phyloP scores from a whole-genome alignment of 2,888 invertebrate species.

The Drosophila nigricruria region DNA sequence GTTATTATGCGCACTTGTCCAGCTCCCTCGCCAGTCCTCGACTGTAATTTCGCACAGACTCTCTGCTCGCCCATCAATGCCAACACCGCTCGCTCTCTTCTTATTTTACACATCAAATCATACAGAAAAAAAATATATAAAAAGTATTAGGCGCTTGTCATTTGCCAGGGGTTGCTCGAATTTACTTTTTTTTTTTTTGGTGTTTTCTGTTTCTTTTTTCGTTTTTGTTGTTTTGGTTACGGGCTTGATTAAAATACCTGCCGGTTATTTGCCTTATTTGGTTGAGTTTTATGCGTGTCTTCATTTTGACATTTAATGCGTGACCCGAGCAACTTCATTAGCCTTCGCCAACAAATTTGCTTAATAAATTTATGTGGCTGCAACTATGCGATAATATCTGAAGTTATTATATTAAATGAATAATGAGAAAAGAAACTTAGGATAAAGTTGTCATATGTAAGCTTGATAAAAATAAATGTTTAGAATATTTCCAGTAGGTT shows the following conservation, averaged over 20 bases:
- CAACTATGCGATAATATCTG: not conserved
- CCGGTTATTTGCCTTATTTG: conserved; percentile 79
- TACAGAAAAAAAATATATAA: conserved; percentile 50
- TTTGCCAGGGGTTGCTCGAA: conserved; percentile 35
- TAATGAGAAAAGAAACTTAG: no score
- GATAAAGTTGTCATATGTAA: no score
- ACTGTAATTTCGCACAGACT: conserved; percentile 64
- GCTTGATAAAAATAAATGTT: no score
- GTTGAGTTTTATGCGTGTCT: conserved; percentile 69
- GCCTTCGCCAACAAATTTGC: conserved; percentile 13
- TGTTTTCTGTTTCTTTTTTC: not conserved
- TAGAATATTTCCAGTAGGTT: no score
- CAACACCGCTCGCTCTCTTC: conserved; percentile 64
- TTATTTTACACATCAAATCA: conserved; percentile 67
- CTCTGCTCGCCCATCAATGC: conserved; percentile 70
- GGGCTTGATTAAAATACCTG: conserved; percentile 80
- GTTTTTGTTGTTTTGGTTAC: conserved; percentile 10
- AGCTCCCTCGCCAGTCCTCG: conserved; percentile 28
- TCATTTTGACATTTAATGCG: conserved; percentile 74
- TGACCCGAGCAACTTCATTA: conserved; percentile 69
- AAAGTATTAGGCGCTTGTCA: conserved; percentile 65
- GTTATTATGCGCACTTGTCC: conserved; percentile 82
- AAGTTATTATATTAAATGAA: not conserved
- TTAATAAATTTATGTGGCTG: conserved; percentile 17
- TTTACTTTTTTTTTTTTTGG: not conserved